Evolutionary conservation across 2,888 invertebrate genomes (phyloP).

Genomic region (Volucella zonaria): DNA sequence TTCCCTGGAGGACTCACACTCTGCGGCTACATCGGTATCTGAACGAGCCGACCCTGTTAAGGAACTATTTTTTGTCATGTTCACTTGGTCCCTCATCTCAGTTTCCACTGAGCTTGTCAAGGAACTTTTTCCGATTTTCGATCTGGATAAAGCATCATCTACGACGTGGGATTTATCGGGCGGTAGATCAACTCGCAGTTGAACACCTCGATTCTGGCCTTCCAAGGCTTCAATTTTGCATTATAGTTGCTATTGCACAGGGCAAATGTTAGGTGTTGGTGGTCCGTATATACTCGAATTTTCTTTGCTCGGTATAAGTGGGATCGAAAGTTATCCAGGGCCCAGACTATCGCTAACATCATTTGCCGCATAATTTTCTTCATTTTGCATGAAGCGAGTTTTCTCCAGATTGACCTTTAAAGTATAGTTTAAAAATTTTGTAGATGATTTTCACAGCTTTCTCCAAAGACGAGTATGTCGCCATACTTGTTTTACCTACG

Average conservation of each 20-base stretch:
- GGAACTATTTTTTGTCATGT: not conserved
- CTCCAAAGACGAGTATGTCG: no score
- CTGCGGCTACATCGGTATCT: not conserved
- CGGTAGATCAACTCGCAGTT: conserved; percentile 45
- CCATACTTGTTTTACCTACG: conserved; percentile 50
- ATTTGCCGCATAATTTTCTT: not conserved
- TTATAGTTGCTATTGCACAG: conserved; percentile 11
- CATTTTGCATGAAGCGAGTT: conserved; percentile 36
- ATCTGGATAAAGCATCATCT: conserved; percentile 57
- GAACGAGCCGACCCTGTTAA: not conserved
- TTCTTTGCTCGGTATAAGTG: not conserved
- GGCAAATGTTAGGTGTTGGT: conserved; percentile 12
- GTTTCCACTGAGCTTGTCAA: not conserved
- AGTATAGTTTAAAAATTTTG: conserved; percentile 29
- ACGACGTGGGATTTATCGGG: conserved; percentile 2
- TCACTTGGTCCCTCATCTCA: not conserved
- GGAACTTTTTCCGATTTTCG: conserved; percentile 6
- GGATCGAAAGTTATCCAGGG: not conserved
- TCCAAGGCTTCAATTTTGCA: not conserved
- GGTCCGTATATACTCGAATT: not conserved
- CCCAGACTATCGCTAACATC: conserved; percentile 17
- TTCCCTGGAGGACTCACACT: not conserved
- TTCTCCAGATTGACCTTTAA: conserved; percentile 37
- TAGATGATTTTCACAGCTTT: not conserved
- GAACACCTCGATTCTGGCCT: not conserved